Evolutionary conservation across 2,888 invertebrate species (phyloP).

Genomic region (Rhamphomyia laevipes): DNA sequence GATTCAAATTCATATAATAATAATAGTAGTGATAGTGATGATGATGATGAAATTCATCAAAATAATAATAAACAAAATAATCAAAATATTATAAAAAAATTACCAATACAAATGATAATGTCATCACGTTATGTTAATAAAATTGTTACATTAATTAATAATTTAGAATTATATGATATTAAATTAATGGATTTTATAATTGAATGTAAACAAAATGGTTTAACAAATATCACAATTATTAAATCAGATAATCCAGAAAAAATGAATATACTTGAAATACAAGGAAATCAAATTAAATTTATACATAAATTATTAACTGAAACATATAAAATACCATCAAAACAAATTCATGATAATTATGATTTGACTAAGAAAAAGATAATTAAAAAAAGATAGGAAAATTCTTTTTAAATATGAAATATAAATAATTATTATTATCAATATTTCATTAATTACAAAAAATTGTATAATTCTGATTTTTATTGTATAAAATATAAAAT

Average conservation of each 20-base stretch:
- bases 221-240: constrained; percentile 75
- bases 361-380: constrained; percentile 31
- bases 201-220: constrained; percentile 71
- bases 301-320: constrained; percentile 33
- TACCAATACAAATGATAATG: constrained; percentile 65
- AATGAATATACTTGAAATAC: constrained; percentile 67
- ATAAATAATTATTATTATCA: constrained; percentile 30
- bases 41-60: constrained; percentile 50
- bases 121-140: constrained; percentile 72
- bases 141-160: constrained; percentile 83
- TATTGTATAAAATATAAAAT: constrained; percentile 25
- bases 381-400: not conserved
- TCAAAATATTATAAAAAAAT: constrained; percentile 43
- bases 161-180: constrained; percentile 79
- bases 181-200: constrained; percentile 65
- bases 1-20: no score
- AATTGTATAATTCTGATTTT: no score
- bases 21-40: constrained; percentile 58
- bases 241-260: constrained; percentile 55
- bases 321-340: constrained; percentile 35
- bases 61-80: constrained; percentile 33
- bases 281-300: constrained; percentile 73
- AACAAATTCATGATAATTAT: constrained; percentile 26
- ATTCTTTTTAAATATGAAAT: no score
- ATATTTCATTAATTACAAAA: no score